Percentiles rank a stretch among this genome's conserved stretches.
phyloP scores from a whole-genome alignment of 1,140 invertebrate genomes.

The Lethrus apterus region DNA sequence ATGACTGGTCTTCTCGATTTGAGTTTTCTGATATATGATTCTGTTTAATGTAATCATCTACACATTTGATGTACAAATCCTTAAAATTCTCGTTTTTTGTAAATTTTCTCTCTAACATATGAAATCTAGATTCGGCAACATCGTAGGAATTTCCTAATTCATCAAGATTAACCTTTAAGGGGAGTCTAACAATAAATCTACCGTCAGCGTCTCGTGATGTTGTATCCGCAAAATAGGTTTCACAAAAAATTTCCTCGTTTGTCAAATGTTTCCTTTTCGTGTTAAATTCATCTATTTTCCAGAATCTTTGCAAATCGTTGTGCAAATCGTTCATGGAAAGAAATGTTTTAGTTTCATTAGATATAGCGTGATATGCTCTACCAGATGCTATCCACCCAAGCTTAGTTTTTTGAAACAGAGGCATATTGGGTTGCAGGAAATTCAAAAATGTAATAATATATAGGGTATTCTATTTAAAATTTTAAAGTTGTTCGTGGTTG shows the following conservation, averaged over 20 bases:
- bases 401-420: slow-evolving; percentile 18
- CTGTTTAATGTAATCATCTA: too few relatives aligned
- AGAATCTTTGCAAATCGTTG: slow-evolving; percentile 5
- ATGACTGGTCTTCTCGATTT: too few relatives aligned
- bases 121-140: slow-evolving; percentile 1
- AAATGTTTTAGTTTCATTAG: too few relatives aligned
- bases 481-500: too few relatives aligned
- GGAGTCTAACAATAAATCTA: slow-evolving; percentile 14
- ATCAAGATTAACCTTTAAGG: slow-evolving; percentile 5
- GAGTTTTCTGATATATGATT: too few relatives aligned
- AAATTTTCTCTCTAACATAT: slow-evolving; percentile 6
- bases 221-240: slow-evolving; percentile 4
- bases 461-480: too few relatives aligned
- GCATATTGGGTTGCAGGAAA: background rate
- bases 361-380: background rate
- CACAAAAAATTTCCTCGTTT: slow-evolving; percentile 6
- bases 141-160: slow-evolving; percentile 11
- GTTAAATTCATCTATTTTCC: slow-evolving; percentile 8
- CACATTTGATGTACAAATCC: too few relatives aligned
- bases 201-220: slow-evolving; percentile 8
- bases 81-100: too few relatives aligned
- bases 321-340: too few relatives aligned
- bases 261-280: background rate
- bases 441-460: too few relatives aligned
- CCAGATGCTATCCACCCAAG: slow-evolving; percentile 21